Evolutionary conservation across 2,113 vertebrate species (phyloP).

Genomic region (Peromyscus californicus): DNA sequence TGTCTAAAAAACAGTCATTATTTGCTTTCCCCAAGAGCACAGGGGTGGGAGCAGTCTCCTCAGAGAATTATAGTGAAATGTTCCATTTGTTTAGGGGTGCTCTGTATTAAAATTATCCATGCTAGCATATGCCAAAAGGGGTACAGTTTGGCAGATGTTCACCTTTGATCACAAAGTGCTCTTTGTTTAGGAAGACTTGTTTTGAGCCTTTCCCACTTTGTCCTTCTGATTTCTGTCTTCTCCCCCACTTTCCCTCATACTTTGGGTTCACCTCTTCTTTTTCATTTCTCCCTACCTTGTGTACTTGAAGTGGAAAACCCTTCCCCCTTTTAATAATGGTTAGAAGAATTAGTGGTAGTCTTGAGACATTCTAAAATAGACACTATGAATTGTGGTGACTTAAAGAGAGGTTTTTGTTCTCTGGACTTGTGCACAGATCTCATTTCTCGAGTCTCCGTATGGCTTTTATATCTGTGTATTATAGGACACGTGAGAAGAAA

Average conservation of each 20-base stretch:
- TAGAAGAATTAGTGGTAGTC: slow-evolving; percentile 55
- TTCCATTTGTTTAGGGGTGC: slow-evolving; percentile 77
- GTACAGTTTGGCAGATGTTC: neutral
- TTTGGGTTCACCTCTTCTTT: slow-evolving; percentile 69
- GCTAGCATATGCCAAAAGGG: neutral
- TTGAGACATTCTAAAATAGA: slow-evolving; percentile 39
- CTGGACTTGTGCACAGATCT: neutral
- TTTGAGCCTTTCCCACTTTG: slow-evolving; percentile 54
- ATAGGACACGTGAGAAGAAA: slow-evolving; percentile 94
- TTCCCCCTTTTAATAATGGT: slow-evolving; percentile 54
- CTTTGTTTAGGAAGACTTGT: slow-evolving; percentile 57
- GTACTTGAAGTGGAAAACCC: slow-evolving; percentile 58
- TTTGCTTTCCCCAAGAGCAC: slow-evolving; percentile 67
- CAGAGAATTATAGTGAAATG: slow-evolving; percentile 52
- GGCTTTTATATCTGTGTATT: slow-evolving; percentile 64
- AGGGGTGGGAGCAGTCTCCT: slow-evolving; percentile 66
- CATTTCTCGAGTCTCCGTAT: neutral
- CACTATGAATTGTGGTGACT: slow-evolving; percentile 69
- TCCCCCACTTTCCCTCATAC: neutral
- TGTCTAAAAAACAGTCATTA: slow-evolving; percentile 49
- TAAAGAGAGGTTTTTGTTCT: slow-evolving; percentile 46
- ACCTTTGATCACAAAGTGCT: slow-evolving; percentile 6
- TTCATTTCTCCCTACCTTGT: slow-evolving; percentile 62
- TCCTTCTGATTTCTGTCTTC: slow-evolving; percentile 32
- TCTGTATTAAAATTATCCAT: neutral